Base-by-base conservation (phyloP, 30 jellyfish, hydroid and myxozoan genomes). In the Mastigias papua region DNA sequence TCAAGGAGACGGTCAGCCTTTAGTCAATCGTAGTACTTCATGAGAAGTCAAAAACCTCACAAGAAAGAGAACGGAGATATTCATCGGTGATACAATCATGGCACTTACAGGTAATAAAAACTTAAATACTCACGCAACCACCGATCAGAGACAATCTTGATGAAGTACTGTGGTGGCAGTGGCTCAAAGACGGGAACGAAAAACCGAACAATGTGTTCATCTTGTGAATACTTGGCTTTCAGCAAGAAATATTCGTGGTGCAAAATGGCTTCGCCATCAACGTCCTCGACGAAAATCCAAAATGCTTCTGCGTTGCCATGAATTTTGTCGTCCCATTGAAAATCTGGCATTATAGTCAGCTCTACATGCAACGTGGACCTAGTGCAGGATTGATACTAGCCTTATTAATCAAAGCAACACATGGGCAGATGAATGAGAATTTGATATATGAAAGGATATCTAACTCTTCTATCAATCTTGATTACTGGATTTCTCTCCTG, bases 101-200 rank as follows among this genome's bases (percentile, higher is more conserved):
- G n/a, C n/a, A n/a, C n/a, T n/a, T 46, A 46, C 27, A 54, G 2
- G 9, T 6, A 19, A 54, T 5, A 5, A 5, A 15, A 6, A 20
- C 21, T 10, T 5, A 15, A 27, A 63, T 19, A 89, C 97, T 89
- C 30, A 89, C 95, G 99, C 22, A 96, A 82, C 99, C 99, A 96
- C 26, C 97, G 85, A 60, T 96, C 99, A 16, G 99, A 96, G 32
- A 96, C 97, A 20, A 96, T 97, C 82, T 97, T 81, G 92, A 96
- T 92, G 58, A 91, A 96, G 54, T 96, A 96, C 91, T 96, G 99
- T 10, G 99, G 99, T 19, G 98, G 98, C 27, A 96, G 76, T 1
- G 99, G 99, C 58, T 96, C 99, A 73, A 96, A 96, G 16, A 96
- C 96, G 1, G 99, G 99, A 16, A 96, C 98, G 69, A 91, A 96